phyloP scores from a whole-genome alignment of 1,140 invertebrate species.

The Zaprionus camerounensis region DNA sequence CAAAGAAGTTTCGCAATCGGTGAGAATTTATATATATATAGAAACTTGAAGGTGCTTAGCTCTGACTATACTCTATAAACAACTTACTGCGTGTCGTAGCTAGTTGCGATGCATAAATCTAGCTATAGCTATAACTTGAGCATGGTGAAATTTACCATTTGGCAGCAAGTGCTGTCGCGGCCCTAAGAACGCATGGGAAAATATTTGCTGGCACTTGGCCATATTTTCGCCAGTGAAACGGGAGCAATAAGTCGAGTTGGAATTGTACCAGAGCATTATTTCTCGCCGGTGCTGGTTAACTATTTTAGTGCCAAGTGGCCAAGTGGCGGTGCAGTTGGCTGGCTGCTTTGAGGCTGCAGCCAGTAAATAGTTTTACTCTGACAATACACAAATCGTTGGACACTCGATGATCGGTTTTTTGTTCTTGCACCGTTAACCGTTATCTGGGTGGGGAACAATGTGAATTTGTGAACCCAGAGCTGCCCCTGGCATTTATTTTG shows the following conservation, averaged over 20 bases:
- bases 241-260: slow-evolving; percentile 29
- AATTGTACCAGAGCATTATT: slow-evolving; percentile 18
- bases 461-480: slow-evolving; percentile 60
- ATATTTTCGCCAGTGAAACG: slow-evolving; percentile 31
- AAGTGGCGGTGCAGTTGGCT: slow-evolving; percentile 4
- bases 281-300: background rate
- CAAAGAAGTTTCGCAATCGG: slow-evolving; percentile 1
- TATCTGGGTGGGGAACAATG: slow-evolving; percentile 40
- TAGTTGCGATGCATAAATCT: background rate
- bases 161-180: background rate
- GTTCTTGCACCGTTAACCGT: slow-evolving; percentile 46
- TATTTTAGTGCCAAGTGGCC: slow-evolving; percentile 17
- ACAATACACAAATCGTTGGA: slow-evolving; percentile 41
- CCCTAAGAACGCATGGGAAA: slow-evolving; percentile 5
- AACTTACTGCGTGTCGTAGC: background rate
- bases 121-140: background rate
- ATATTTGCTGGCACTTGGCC: slow-evolving; percentile 15
- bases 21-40: background rate
- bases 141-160: slow-evolving; percentile 10
- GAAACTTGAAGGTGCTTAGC: background rate
- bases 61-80: background rate
- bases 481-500: slow-evolving; percentile 65
- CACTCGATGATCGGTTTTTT: slow-evolving; percentile 49
- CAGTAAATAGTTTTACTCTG: slow-evolving; percentile 21
- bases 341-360: background rate